Percentiles rank a stretch among this genome's conserved stretches.
Conservation (phyloP, 2,113 vertebrate genomes). For the Peucedramus taeniatus region DNA sequence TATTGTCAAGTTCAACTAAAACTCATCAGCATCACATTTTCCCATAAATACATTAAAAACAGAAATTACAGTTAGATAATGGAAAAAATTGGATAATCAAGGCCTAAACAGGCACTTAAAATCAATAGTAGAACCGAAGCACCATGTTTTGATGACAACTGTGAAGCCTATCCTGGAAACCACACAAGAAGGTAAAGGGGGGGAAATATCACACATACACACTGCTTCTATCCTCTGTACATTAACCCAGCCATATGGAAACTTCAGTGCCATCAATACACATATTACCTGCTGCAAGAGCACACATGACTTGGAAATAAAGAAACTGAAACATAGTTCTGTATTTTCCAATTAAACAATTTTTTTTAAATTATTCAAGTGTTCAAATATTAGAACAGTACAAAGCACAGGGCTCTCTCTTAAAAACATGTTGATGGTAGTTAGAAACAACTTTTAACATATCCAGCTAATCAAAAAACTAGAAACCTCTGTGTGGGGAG, state of each 20-base stretch:
- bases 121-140: background rate
- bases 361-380: background rate
- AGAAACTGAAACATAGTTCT: background rate
- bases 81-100: background rate
- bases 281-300: background rate
- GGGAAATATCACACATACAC: background rate
- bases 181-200: background rate
- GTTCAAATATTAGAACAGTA: background rate
- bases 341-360: background rate
- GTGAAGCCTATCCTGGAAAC: background rate
- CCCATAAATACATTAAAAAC: background rate
- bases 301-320: rapidly evolving
- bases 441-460: background rate
- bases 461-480: background rate
- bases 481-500: background rate
- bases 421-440: background rate
- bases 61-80: background rate
- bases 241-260: background rate
- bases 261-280: background rate
- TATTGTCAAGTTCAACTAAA: background rate
- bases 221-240: background rate
- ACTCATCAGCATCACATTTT: background rate
- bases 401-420: background rate
- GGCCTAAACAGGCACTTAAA: background rate
- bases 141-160: background rate